A percentile compares a stretch with the other conserved stretches of the same genome.
These are phyloP conservation scores for Jordanella pulchra DNA, from an alignment of 2,797 vertebrate species.

Conservation along the genomic window DNA sequence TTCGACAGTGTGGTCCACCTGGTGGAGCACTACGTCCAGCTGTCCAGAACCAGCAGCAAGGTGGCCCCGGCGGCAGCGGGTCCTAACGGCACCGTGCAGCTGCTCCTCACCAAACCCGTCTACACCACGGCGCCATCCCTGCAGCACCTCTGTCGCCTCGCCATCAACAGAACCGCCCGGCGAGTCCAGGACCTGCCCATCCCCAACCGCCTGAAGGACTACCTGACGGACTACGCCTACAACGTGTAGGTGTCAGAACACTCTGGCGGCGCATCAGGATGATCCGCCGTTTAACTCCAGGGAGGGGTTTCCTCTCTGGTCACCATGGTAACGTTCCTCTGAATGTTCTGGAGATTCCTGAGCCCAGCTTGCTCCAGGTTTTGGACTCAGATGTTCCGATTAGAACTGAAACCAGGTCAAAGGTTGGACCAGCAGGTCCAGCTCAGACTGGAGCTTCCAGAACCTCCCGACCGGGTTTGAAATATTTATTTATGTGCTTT, in stretches of 20 bases:
- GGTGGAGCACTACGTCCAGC: constrained; percentile 92
- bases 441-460: background rate
- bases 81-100: constrained; percentile 89
- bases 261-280: background rate
- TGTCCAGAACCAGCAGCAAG: constrained; percentile 83
- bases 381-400: background rate
- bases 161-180: constrained; percentile 88
- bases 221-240: constrained; percentile 91
- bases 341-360: background rate
- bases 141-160: constrained; percentile 90
- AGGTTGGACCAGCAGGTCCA: background rate
- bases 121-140: constrained; percentile 84
- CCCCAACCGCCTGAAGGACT: constrained; percentile 91
- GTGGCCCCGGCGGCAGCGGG: constrained; percentile 58
- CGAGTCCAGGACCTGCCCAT: constrained; percentile 88
- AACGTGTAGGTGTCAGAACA: constrained; percentile 79
- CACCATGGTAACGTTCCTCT: background rate
- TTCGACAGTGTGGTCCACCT: constrained; percentile 95
- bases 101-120: constrained; percentile 90
- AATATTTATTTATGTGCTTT: constrained; percentile 9
- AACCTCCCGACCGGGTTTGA: background rate
- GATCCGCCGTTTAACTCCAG: background rate
- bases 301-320: background rate
- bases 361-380: background rate
- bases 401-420: background rate